phyloP scores from a whole-genome alignment of 2,113 vertebrate species.

The Cottus gobio region DNA sequence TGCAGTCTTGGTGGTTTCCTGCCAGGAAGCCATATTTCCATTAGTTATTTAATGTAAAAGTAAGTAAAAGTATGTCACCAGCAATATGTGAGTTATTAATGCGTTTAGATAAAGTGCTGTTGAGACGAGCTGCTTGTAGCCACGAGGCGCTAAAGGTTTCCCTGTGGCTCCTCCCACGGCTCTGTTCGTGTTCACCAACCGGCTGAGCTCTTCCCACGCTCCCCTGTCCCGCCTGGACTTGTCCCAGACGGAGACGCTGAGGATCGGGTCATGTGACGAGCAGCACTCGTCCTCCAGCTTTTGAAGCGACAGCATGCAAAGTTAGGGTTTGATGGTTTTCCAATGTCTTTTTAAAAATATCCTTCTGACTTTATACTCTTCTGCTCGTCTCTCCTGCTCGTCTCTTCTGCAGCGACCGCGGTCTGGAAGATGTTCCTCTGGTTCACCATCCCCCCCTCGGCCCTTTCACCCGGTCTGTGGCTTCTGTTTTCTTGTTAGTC shows the following conservation, averaged over 20 bases:
- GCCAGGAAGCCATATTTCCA: neutral
- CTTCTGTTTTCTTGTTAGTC: neutral
- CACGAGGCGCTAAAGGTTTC: neutral
- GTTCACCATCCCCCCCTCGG: neutral
- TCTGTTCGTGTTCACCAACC: neutral
- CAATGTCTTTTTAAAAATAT: no score
- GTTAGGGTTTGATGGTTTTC: no score
- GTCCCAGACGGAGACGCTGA: neutral
- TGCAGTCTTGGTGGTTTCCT: neutral
- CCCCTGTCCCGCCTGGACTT: slow-evolving; percentile 18
- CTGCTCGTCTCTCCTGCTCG: no score
- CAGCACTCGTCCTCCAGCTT: neutral
- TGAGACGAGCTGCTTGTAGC: no score
- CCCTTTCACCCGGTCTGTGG: neutral
- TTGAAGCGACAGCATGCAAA: neutral
- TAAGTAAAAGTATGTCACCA: no score
- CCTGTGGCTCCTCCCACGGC: slow-evolving; percentile 8
- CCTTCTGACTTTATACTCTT: no score
- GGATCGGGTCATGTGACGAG: neutral
- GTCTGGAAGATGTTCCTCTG: no score
- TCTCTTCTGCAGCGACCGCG: no score
- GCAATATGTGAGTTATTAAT: neutral
- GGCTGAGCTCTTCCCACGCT: slow-evolving; percentile 37
- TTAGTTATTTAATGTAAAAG: no score
- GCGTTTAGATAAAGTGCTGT: neutral